Percentiles rank a stretch among this genome's conserved stretches.
Evolutionary conservation across 2,797 vertebrate genomes (phyloP).

Genomic region (Spinus pinus): DNA sequence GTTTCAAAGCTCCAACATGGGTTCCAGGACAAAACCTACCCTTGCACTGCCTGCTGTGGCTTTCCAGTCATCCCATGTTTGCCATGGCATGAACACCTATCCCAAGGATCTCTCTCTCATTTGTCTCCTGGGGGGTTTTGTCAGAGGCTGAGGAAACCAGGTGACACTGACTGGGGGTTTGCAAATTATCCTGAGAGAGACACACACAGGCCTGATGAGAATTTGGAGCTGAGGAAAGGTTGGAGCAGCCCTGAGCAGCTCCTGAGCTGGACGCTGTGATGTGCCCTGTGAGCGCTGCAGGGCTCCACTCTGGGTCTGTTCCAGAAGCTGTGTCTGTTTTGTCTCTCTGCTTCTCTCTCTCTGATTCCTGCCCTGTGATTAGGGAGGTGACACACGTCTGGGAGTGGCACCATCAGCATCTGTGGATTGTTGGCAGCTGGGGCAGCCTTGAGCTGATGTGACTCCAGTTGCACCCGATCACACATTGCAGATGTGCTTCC

Average conservation of each 20-base stretch:
- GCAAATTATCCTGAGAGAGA: background rate
- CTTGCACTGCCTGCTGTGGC: background rate
- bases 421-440: background rate
- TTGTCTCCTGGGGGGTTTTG: background rate
- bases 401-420: background rate
- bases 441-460: background rate
- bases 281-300: background rate
- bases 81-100: background rate
- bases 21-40: background rate
- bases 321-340: background rate
- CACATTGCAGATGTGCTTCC: background rate
- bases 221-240: background rate
- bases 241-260: background rate
- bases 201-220: rapidly evolving
- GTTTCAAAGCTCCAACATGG: rapidly evolving
- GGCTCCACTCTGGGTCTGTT: background rate
- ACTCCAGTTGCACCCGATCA: background rate
- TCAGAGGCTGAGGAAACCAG: background rate
- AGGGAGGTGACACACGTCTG: rapidly evolving
- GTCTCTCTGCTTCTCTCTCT: background rate
- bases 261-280: rapidly evolving
- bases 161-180: background rate
- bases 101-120: rapidly evolving
- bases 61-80: background rate
- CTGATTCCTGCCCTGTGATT: rapidly evolving